These are phyloP conservation scores for Dynastes tityus DNA, from an alignment of 2,888 invertebrate species.

Conservation along the genomic window DNA sequence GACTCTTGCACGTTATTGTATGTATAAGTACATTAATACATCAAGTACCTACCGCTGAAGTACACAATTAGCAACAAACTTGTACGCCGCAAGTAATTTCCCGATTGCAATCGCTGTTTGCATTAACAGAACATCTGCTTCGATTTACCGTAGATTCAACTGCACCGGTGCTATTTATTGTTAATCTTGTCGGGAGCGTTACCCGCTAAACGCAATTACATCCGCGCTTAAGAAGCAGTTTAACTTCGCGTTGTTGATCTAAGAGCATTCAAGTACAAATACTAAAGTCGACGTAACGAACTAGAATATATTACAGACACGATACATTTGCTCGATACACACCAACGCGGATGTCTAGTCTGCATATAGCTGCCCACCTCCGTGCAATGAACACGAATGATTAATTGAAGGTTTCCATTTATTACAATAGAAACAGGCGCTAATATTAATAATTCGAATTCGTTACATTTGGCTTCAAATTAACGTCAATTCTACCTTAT, in stretches of 20 bases:
- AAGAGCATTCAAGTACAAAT: constrained; percentile 6
- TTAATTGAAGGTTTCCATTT: background rate
- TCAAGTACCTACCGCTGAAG: background rate
- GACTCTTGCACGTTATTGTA: too few species aligned
- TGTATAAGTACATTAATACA: background rate
- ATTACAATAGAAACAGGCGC: too few species aligned
- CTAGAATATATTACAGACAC: constrained; percentile 13
- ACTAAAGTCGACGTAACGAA: constrained; percentile 25
- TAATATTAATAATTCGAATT: too few species aligned
- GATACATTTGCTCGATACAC: background rate
- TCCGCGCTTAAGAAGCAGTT: constrained; percentile 23
- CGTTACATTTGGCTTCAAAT: too few species aligned
- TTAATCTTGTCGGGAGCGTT: constrained; percentile 20
- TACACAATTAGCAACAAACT: constrained; percentile 15
- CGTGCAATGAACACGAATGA: constrained; percentile 12
- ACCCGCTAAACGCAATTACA: constrained; percentile 25
- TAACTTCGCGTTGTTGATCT: constrained; percentile 25
- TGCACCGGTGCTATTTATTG: constrained; percentile 16
- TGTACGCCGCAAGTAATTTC: constrained; percentile 7
- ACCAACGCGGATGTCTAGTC: background rate
- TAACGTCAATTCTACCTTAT: too few species aligned
- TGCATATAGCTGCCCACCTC: background rate
- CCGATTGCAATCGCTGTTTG: constrained; percentile 2
- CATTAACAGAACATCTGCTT: constrained; percentile 5
- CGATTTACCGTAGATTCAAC: constrained; percentile 3